Base-by-base conservation (phyloP, 2,888 invertebrate genomes). In the Calephelis perditalis region DNA sequence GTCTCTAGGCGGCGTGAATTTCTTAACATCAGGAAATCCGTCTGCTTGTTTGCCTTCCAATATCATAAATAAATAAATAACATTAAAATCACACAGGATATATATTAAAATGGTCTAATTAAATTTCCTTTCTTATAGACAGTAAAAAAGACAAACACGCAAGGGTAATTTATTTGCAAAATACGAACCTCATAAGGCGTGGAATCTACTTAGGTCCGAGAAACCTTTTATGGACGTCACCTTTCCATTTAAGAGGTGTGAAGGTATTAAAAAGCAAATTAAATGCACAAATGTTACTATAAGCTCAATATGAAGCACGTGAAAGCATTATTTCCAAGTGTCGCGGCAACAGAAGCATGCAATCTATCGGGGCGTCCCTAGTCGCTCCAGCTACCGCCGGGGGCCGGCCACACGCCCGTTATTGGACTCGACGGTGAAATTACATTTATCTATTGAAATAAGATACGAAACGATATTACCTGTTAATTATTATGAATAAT, bases 291-390 rank as follows among this genome's bases (percentile, higher is more conserved):
- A 52, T 43, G 59, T 55, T 52, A 59, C 36, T 54, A 59, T 54
- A 60, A 37, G 56, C 26, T 37, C 36, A 61, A 54, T 44, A 59
- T 52, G 57, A 56, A 57, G 45, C 59, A 58, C 63, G 40, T 56
- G 61, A 59, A 47, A 60, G 57, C 65, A 71, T 73, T 72, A 71
- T 73, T 76, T 70, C 70, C 69, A 72, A 68, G 69, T 72, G 69
- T 73, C 73, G 68, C 68, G 72, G 73, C 71, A 76, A 72, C 70
- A 71, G 74, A 71, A 73, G 70, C 71, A 67, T 67, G 72, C 72
- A 74, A 81, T 81, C 73, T 73, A 76, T 57, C 46, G 49, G 26
- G 49, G 15, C 15, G 49, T 52, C 52, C 52, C 52, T 52, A 52
- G 52, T 52, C 52, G 52, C 15, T 52, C 52, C 35, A 52, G 52